Evolutionary conservation across 2,113 vertebrate species (phyloP), one percentile per base, ranked within the genome.

Genomic region (Gavialis gangeticus): DNA sequence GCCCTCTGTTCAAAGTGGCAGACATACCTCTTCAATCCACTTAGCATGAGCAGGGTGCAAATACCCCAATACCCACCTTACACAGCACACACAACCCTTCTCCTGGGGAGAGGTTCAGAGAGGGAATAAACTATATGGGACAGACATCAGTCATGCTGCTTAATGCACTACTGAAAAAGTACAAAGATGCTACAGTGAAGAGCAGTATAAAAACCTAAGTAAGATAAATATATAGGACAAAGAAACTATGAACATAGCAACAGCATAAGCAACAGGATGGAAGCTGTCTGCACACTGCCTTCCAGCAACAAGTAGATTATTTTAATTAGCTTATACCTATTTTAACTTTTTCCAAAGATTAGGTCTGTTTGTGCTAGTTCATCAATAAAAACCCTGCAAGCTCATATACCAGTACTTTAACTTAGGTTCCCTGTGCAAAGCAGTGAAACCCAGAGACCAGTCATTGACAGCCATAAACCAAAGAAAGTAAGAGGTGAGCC

Each of bases 391-490:
- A 25, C 34, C 7, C 34, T 25, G 69, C 69, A 14, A 73, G 34
- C 12, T 46, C 58, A 66, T 56, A 56, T 62, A 57, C 6, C 22
- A 59, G 1, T 62, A 63, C 75, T 87, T 95, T 69, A 18, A 30
- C 66, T 94, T 88, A 24, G 88, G 34, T 82, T 94, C 71, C 76
- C 71, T 88, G 78, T 95, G 80, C 94, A 94, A 96, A 96, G 89
- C 82, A 90, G 60, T 86, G 88, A 84, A 89, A 95, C 88, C 91
- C 80, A 94, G 78, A 91, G 69, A 15, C 17, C 55, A 34, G 91
- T 95, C 85, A 82, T 77, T 86, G 64, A 78, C 55, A 46, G 46
- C 69, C 37, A 14, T 46, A 73, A 13, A 87, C 25, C 69, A 82
- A 85, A 94, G 57, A 81, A 88, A 88, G 84, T 79, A 34, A 95